These are phyloP conservation scores for Siphonodentalium dalli DNA, from an alignment of 2,888 invertebrate genomes.

Conservation along the genomic window DNA sequence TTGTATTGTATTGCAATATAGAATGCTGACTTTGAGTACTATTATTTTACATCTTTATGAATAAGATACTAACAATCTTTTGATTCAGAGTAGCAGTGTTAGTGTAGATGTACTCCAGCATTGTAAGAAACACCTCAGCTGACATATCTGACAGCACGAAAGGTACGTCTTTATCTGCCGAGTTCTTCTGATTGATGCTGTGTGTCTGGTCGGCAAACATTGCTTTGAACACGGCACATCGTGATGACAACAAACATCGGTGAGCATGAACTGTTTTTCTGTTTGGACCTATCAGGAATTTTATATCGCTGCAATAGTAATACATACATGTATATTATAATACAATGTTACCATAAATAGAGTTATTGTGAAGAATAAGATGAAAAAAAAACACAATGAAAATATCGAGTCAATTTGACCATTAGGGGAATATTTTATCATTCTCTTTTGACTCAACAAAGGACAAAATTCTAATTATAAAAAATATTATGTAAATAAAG, in stretches of 20 bases:
- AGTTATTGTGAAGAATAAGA: no score
- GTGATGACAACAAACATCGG: conserved; percentile 52
- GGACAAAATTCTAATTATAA: no score
- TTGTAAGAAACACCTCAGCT: conserved; percentile 55
- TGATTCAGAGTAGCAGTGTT: conserved; percentile 57
- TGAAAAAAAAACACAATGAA: not conserved
- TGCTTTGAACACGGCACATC: conserved; percentile 61
- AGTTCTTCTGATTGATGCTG: conserved; percentile 31
- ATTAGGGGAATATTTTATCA: no score
- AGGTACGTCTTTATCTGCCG: conserved; percentile 52
- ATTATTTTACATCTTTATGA: not conserved
- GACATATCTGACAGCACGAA: conserved; percentile 59
- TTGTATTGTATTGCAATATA: no score
- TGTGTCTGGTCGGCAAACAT: conserved; percentile 56
- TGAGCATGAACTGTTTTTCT: conserved; percentile 58
- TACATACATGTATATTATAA: no score
- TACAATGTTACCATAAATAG: no score
- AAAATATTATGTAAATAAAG: no score
- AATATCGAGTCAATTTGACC: not conserved
- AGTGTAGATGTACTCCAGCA: conserved; percentile 62
- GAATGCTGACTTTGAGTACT: not conserved
- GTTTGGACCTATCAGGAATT: conserved; percentile 57
- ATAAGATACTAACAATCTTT: conserved; percentile 49
- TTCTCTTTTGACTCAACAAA: no score
- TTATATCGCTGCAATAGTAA: conserved; percentile 57